phyloP scores from a whole-genome alignment of 2,113 vertebrate genomes.

The Colossoma macropomum region DNA sequence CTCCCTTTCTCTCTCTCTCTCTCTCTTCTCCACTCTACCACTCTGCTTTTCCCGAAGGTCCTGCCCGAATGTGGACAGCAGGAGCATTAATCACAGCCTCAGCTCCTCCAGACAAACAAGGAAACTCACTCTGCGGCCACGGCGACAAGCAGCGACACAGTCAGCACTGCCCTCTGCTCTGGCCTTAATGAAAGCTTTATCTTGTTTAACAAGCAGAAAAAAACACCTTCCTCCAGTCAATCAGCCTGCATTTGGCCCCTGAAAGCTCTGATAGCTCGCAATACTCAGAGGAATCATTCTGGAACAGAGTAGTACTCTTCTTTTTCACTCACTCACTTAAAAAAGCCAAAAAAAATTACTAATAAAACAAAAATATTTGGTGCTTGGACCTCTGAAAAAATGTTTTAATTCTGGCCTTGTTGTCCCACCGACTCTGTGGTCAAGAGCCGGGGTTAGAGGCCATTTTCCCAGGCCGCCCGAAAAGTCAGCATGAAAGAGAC shows the following conservation, averaged over 20 bases:
- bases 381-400: constrained; percentile 17
- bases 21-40: not conserved
- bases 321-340: constrained; percentile 44
- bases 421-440: constrained; percentile 59
- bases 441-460: constrained; percentile 64
- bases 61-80: constrained; percentile 49
- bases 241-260: constrained; percentile 38
- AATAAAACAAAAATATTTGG: not conserved
- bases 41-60: constrained; percentile 27
- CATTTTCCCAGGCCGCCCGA: constrained; percentile 75
- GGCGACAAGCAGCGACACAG: constrained; percentile 40
- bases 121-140: constrained; percentile 50
- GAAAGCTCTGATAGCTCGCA: constrained; percentile 32
- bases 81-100: constrained; percentile 55
- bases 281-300: constrained; percentile 31
- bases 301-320: constrained; percentile 51
- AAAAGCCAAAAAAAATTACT: not conserved
- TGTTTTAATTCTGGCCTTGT: constrained; percentile 55
- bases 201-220: constrained; percentile 55
- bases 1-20: not conserved
- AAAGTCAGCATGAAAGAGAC: constrained; percentile 73
- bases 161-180: constrained; percentile 50
- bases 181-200: constrained; percentile 62
- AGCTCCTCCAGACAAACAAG: constrained; percentile 59
- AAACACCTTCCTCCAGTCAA: constrained; percentile 41